Percentiles rank a stretch among this genome's conserved stretches.
These are phyloP conservation scores for Melanotaenia pygmaea DNA, from an alignment of 2,797 vertebrate genomes.

Conservation along the genomic window DNA sequence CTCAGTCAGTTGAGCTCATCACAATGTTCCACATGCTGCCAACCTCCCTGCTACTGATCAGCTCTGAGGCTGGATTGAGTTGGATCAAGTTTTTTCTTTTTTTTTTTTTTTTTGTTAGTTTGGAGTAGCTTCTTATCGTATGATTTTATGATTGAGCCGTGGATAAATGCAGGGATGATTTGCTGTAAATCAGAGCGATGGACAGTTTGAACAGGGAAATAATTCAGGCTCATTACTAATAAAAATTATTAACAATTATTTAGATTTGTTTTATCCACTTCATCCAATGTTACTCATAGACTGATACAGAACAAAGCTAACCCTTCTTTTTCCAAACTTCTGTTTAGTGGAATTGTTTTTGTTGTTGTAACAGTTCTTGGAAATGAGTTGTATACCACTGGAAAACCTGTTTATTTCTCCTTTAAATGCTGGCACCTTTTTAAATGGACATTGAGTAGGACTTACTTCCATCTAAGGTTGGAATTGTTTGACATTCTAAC, in stretches of 20 bases:
- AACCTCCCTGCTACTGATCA: slow-evolving; percentile 13
- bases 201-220: neutral
- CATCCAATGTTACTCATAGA: neutral
- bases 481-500: too few species aligned
- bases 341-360: too few species aligned
- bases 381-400: too few species aligned
- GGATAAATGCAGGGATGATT: slow-evolving; percentile 2
- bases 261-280: neutral
- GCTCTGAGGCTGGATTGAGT: slow-evolving; percentile 1
- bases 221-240: neutral
- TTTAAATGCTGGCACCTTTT: too few species aligned
- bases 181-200: neutral
- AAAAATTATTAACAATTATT: neutral
- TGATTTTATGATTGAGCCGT: neutral
- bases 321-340: too few species aligned
- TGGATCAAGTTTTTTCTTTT: too few species aligned
- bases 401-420: too few species aligned
- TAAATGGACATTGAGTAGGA: too few species aligned
- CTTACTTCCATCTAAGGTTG: too few species aligned
- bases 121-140: neutral
- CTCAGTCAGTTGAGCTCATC: slow-evolving; percentile 40
- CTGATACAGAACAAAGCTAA: too few species aligned
- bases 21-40: slow-evolving; percentile 40
- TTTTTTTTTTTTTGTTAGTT: neutral
- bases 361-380: too few species aligned